These are phyloP conservation scores for Stictonetta naevosa DNA, from an alignment of 2,113 vertebrate genomes.

Conservation along the genomic window DNA sequence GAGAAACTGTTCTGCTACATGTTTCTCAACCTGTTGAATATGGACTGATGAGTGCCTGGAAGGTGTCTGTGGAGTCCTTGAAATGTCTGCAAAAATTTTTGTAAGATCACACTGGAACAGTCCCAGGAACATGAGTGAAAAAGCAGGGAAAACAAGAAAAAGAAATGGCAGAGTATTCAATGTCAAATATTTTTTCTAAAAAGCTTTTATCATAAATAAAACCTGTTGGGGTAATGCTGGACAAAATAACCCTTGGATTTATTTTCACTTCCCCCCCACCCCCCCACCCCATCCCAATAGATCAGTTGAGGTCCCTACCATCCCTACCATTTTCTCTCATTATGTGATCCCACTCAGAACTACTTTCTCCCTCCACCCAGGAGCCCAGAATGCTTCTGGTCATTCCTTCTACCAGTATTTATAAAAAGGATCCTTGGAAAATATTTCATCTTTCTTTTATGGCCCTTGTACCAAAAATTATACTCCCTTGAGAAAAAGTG, in stretches of 20 bases:
- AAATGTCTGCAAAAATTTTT: not conserved
- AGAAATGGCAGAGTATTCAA: not conserved
- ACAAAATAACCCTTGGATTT: not conserved
- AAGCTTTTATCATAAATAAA: not conserved
- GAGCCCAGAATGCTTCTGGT: not conserved
- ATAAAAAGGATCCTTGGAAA: not conserved
- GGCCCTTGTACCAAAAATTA: not conserved
- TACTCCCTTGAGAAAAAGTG: not conserved
- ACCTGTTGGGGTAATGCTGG: not conserved
- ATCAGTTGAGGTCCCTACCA: not conserved
- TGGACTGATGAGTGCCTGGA: not conserved
- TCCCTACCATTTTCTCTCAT: not conserved
- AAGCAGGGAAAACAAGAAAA: not conserved
- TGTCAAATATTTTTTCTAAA: not conserved
- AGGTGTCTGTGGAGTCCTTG: not conserved
- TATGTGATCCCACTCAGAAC: fast-evolving
- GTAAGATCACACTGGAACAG: not conserved
- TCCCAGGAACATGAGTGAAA: fast-evolving
- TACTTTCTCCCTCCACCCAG: not conserved
- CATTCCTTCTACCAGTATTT: not conserved
- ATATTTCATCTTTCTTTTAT: not conserved
- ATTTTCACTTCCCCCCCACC: not conserved
- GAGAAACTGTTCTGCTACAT: not conserved
- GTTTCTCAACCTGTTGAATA: not conserved
- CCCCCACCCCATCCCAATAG: not conserved